These are phyloP conservation scores for Pogonocherus hispidulus DNA, from an alignment of 2,888 invertebrate genomes.

Conservation along the genomic window DNA sequence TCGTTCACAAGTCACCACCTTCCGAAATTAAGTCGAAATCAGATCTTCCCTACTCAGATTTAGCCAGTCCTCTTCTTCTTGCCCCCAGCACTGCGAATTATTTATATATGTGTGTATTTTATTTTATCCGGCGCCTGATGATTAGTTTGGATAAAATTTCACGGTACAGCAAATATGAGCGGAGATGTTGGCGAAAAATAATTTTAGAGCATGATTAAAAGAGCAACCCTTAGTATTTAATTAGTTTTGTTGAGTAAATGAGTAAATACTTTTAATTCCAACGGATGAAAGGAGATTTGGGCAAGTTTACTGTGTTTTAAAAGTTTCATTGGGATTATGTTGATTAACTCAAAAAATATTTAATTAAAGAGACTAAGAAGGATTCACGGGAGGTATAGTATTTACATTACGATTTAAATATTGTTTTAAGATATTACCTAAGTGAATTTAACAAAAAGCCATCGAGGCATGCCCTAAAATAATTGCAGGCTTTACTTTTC, in stretches of 20 bases:
- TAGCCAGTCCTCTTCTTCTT: slow-evolving; percentile 47
- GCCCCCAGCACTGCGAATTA: slow-evolving; percentile 50
- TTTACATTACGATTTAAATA: no score
- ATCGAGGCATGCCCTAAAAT: no score
- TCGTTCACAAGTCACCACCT: slow-evolving; percentile 60
- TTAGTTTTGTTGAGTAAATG: not conserved
- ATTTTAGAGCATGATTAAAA: slow-evolving; percentile 36
- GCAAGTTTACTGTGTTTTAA: no score
- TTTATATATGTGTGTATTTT: slow-evolving; percentile 54
- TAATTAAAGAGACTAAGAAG: no score
- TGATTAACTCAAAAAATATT: no score
- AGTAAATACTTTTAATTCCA: slow-evolving; percentile 6
- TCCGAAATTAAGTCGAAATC: slow-evolving; percentile 58
- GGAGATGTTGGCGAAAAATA: slow-evolving; percentile 39
- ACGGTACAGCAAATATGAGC: slow-evolving; percentile 41
- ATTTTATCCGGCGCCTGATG: slow-evolving; percentile 46
- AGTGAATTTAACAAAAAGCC: no score
- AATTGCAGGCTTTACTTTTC: no score
- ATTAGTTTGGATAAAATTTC: slow-evolving; percentile 54
- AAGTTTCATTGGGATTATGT: no score
- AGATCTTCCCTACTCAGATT: slow-evolving; percentile 52
- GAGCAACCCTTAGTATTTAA: slow-evolving; percentile 22
- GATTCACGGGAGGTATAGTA: no score
- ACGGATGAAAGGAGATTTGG: no score
- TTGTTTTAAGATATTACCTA: no score